Evolutionary conservation across 2,113 vertebrate species (phyloP).

Genomic region (Murina feae): DNA sequence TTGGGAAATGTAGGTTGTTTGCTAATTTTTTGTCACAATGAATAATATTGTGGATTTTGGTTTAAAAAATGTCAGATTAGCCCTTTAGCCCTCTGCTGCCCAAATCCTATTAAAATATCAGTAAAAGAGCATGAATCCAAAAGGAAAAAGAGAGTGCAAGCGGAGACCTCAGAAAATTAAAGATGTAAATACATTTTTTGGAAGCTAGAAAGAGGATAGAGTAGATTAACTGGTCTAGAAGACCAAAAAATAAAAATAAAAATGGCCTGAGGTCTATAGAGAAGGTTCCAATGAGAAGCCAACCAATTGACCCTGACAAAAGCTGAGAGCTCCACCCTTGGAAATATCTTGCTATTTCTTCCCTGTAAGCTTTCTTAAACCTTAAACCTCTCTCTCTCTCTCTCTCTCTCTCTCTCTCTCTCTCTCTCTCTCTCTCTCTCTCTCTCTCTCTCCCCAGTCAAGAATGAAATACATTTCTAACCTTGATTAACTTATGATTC

Average conservation of each 20-base stretch:
- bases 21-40: constrained; percentile 17
- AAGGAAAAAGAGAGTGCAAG: background rate
- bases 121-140: background rate
- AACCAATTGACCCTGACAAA: background rate
- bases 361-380: background rate
- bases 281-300: background rate
- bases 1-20: background rate
- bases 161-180: background rate
- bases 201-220: background rate
- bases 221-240: background rate
- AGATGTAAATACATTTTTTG: background rate
- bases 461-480: constrained; percentile 4
- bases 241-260: background rate
- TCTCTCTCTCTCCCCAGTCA: background rate
- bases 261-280: background rate
- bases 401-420: too few relatives aligned
- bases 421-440: background rate
- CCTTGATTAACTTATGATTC: background rate
- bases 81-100: background rate
- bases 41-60: background rate
- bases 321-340: background rate
- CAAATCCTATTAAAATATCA: background rate
- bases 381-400: too few relatives aligned
- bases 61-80: background rate
- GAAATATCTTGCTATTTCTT: background rate